These are phyloP conservation scores for Trigoniulus corallinus DNA, from an alignment of 1,140 invertebrate genomes.

Conservation along the genomic window DNA sequence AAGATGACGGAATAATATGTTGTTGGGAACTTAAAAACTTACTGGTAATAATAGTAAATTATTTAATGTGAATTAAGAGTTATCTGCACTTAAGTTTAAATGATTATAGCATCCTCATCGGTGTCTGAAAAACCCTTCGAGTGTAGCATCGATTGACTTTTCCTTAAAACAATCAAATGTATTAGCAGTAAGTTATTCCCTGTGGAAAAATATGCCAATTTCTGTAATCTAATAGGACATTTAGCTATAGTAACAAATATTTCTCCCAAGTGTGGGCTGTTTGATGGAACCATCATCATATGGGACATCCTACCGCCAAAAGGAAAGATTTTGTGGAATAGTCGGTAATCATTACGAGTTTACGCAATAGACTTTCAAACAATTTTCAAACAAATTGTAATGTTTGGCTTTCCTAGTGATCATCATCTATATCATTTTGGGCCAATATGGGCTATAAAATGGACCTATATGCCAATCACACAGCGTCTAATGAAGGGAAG, in stretches of 20 bases:
- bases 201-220: background rate
- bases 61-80: background rate
- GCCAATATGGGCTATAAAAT: background rate
- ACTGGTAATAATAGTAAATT: background rate
- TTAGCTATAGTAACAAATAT: background rate
- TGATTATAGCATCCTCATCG: background rate
- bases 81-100: background rate
- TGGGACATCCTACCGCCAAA: background rate
- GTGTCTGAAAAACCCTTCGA: background rate
- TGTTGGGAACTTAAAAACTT: background rate
- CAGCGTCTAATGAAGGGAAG: background rate
- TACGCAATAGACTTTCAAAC: background rate
- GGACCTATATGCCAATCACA: background rate
- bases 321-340: background rate
- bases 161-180: background rate
- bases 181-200: background rate
- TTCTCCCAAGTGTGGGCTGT: background rate
- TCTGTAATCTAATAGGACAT: background rate
- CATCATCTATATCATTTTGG: background rate
- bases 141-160: background rate
- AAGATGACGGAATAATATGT: background rate
- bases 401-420: background rate
- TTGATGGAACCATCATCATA: background rate
- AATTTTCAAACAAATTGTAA: background rate
- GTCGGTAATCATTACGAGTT: background rate